Evolutionary conservation across 2,113 vertebrate genomes (phyloP), one percentile per base, ranked within the genome.

Genomic region (Lophotis ruficrista): DNA sequence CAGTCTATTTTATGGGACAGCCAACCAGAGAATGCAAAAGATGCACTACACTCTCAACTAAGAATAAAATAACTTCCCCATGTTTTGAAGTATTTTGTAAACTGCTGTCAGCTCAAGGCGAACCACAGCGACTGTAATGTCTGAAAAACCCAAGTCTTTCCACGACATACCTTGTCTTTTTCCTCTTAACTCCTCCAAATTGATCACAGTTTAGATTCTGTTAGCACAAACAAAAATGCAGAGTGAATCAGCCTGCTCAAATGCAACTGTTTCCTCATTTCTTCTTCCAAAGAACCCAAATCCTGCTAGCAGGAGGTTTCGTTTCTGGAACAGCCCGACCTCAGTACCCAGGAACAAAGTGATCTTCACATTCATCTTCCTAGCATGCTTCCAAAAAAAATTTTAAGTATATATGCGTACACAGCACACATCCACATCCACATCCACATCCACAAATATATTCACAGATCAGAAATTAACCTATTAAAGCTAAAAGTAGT

Each of bases 331-430:
- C 13, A 68, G 5, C 27, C 35, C 82, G n/a, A 84, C 10, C 24
- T 12, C 19, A 30, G 3, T 43, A 47, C 7, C 25, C 27, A 62
- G 24, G 57, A 87, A 53, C 23, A 45, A 69, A 48, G 5, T 28
- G 37, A 81, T 75, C 35, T 37, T 79, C 54, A 45, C 8, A 13
- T 9, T 54, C 17, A 12, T 22, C 4, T 65, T 92, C 35, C 43
- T 12, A 33, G 3, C 0, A 0, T 8, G 4, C 24, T 70, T 61
- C 1, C 41, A 43, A 38, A 51, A 61, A 86, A 2, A 0, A 1
- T 8, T 83, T 68, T 22, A 69, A 71, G 7, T 13, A 16, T 28
- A 1, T 24, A 9, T 21, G 1, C 31, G 14, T 33, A 12, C 19
- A 41, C 14, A 72, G 33, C 6, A 76, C 14, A 30, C 6, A 50